Evolutionary conservation across 2,797 vertebrate genomes (phyloP), one percentile per base, ranked within the genome.

Genomic region (Etheostoma nigrum): DNA sequence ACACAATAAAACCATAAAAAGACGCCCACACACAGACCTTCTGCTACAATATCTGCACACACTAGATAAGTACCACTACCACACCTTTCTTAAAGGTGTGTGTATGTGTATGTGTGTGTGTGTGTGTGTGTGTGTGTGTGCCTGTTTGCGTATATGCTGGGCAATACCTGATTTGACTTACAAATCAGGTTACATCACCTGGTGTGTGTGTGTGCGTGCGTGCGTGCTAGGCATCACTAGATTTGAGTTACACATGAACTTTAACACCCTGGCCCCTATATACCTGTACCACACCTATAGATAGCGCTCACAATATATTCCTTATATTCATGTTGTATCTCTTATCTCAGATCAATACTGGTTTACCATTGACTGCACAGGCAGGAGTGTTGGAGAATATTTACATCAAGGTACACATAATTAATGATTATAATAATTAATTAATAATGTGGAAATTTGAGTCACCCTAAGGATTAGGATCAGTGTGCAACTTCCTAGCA

Each of bases 1-100:
- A 27, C 25, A 21, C 47, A 63, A 30, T 89, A 89, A 91, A 92
- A 40, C 25, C 71, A 89, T 87, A 87, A 90, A 89, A 19, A 13
- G 0, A 21, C 16, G 0, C 13, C 42, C 40, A 54, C 4, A 21
- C 14, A 23, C 1, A 3, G 21, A 69, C 45, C 21, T 44, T 47
- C 42, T 54, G 15, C n/a, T 4, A 4, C 1, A 15, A 2, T 57
- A 16, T 55, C 9, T 36, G 45, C 44, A 30, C 12, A 40, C 10
- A 5, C 11, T 13, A 54, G 1, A 66, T 3, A 45, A 25, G 8
- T 8, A 36, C 36, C 1, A 5, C 4, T 5, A 6, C 16, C 33
- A 18, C 18, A 25, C 44, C 36, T 66, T 13, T 30, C 3, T 2
- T 53, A 4, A 33, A 54, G 16, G 6, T 30, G 25, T 59, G 25